Percentiles rank a stretch among this genome's conserved stretches.
Conservation (phyloP, 2,113 vertebrate species). For the Mobula birostris region DNA sequence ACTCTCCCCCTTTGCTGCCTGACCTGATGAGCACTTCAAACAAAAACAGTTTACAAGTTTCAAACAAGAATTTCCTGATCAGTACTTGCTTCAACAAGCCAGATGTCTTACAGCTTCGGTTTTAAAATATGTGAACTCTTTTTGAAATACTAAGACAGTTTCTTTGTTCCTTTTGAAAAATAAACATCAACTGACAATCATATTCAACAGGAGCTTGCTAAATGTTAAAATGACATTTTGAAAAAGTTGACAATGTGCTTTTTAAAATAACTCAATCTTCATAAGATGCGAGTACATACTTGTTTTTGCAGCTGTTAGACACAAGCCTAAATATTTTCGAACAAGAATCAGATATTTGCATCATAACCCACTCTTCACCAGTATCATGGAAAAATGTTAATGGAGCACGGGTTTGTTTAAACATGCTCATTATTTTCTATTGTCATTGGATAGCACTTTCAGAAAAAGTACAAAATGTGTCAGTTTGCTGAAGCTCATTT, state of each 20-base stretch:
- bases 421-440: neutral
- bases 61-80: neutral
- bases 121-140: neutral
- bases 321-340: constrained; percentile 11
- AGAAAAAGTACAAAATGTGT: neutral
- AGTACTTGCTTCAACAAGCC: neutral
- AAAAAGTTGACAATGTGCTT: neutral
- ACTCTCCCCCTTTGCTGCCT: too few relatives aligned
- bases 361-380: neutral
- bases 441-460: neutral
- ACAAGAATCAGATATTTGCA: constrained; percentile 32
- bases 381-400: constrained; percentile 34
- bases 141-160: neutral
- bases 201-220: neutral
- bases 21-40: too few relatives aligned
- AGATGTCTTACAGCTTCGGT: neutral
- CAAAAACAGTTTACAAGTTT: neutral
- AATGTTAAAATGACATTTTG: neutral
- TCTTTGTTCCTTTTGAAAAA: neutral
- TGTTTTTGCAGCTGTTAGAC: constrained; percentile 1
- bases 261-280: neutral
- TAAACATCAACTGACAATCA: neutral
- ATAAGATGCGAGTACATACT: neutral
- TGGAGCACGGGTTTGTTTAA: constrained; percentile 16
- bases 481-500: neutral